A percentile compares a stretch with the other conserved stretches of the same genome.
Conservation (phyloP, 2,888 invertebrate genomes). For the Thymelicus acteon region DNA sequence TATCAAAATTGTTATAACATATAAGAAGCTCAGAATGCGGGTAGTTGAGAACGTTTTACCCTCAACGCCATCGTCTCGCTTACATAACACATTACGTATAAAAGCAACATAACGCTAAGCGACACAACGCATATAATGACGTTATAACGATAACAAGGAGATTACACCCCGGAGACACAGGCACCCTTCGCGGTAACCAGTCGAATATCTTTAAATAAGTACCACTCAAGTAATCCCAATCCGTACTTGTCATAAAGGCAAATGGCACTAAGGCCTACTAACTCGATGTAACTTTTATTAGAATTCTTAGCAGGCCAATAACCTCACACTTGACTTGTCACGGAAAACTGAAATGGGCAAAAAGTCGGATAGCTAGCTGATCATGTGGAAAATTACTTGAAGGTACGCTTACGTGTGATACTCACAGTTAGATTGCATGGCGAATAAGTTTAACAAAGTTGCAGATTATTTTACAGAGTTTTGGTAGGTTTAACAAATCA, state of each 20-base stretch:
- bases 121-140: background rate
- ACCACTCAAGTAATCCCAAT: constrained; percentile 10
- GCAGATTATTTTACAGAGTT: no score
- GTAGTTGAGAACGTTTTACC: no score
- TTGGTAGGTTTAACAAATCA: no score
- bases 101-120: constrained; percentile 9
- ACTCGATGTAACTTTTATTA: constrained; percentile 55
- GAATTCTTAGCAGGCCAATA: constrained; percentile 72
- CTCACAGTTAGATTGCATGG: constrained; percentile 7
- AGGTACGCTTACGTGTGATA: constrained; percentile 49
- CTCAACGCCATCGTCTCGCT: no score
- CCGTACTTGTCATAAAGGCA: constrained; percentile 1
- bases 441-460: background rate
- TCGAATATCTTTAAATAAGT: constrained; percentile 6
- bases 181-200: background rate
- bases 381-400: constrained; percentile 77
- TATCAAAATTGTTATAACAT: no score
- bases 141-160: constrained; percentile 5
- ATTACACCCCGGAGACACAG: constrained; percentile 4
- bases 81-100: background rate
- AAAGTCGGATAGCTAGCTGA: constrained; percentile 60
- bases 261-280: constrained; percentile 28
- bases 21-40: no score
- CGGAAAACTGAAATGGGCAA: constrained; percentile 54
- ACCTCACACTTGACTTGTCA: constrained; percentile 68